These are phyloP conservation scores for Phataginus tetradactyla DNA, from an alignment of 2,797 vertebrate genomes.

Conservation along the genomic window DNA sequence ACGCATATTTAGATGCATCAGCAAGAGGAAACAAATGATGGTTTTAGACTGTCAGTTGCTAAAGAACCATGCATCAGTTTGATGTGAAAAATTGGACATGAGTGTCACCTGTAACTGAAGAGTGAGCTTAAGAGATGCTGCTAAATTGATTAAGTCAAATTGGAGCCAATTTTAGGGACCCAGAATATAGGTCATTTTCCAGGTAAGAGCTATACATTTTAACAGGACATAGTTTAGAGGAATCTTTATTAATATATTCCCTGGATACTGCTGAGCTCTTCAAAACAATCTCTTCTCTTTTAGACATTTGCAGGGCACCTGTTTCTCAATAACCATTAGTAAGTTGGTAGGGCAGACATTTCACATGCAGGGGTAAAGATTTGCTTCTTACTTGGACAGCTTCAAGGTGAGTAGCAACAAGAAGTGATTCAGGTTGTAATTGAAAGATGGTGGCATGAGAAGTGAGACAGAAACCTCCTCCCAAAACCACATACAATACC, in stretches of 20 bases:
- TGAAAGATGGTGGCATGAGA: too few relatives aligned
- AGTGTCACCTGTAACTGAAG: not conserved
- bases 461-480: too few relatives aligned
- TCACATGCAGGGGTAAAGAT: too few relatives aligned
- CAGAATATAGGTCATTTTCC: not conserved
- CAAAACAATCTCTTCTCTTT: not conserved
- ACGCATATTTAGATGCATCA: not conserved
- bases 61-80: not conserved
- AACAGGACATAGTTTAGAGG: not conserved
- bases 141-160: not conserved
- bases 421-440: not conserved
- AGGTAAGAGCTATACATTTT: not conserved
- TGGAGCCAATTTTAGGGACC: not conserved
- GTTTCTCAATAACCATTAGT: not conserved
- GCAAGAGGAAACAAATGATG: not conserved
- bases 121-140: not conserved
- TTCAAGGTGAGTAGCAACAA: not conserved
- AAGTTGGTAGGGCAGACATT: not conserved
- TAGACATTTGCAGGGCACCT: not conserved
- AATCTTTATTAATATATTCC: not conserved
- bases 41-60: not conserved
- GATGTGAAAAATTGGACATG: not conserved
- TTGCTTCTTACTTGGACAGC: not conserved
- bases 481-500: too few relatives aligned
- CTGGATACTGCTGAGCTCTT: not conserved